phyloP scores from a whole-genome alignment of 2,797 vertebrate genomes.

The Ibycter americanus region DNA sequence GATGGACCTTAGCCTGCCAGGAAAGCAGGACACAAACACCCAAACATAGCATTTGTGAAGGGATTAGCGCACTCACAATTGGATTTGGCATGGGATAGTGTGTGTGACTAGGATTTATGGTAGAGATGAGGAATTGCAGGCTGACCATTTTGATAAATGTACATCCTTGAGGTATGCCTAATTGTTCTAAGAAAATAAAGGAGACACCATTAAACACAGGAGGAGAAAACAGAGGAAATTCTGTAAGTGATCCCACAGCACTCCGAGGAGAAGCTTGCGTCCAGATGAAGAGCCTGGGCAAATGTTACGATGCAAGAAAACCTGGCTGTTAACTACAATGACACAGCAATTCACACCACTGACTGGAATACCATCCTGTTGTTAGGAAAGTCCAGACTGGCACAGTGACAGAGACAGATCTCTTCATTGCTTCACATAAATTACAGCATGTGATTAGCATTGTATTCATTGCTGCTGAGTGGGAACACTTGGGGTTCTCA shows the following conservation, averaged over 20 bases:
- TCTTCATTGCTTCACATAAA: neutral
- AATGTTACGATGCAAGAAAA: neutral
- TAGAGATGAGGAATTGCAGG: neutral
- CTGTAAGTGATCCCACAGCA: neutral
- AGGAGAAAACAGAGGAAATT: neutral
- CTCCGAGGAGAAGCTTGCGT: neutral
- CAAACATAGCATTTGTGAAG: neutral
- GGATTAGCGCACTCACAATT: neutral
- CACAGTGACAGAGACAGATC: neutral
- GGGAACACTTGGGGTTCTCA: neutral
- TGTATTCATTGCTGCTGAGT: neutral
- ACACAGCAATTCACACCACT: neutral
- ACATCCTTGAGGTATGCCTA: neutral
- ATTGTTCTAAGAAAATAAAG: neutral
- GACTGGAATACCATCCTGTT: neutral
- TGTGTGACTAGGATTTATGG: neutral
- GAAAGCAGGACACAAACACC: neutral
- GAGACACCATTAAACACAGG: neutral
- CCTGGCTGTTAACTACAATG: neutral
- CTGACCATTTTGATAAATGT: neutral
- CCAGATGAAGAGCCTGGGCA: neutral
- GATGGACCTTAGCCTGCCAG: neutral
- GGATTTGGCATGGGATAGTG: neutral
- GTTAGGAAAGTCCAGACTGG: neutral
- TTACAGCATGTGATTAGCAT: neutral